These are phyloP conservation scores for Eupithecia inturbata DNA, from an alignment of 2,888 invertebrate species.

Conservation along the genomic window DNA sequence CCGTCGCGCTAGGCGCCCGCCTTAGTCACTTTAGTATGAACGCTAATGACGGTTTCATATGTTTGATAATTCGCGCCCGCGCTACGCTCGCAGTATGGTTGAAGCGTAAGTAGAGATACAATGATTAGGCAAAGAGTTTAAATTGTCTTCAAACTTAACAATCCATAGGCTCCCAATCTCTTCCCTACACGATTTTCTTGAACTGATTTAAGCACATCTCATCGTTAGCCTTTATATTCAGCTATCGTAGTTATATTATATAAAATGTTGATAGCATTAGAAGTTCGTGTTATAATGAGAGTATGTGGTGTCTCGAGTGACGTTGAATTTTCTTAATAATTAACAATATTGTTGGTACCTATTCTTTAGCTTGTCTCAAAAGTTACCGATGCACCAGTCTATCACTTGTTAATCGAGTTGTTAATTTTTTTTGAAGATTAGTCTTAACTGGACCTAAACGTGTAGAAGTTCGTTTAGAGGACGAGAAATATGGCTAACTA, in stretches of 20 bases:
- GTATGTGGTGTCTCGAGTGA: constrained; percentile 24
- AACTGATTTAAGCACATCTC: constrained; percentile 38
- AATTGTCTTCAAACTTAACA: constrained; percentile 3
- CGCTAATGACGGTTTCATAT: too few relatives aligned
- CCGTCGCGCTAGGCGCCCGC: too few relatives aligned
- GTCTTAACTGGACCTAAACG: too few relatives aligned
- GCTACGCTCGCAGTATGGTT: too few relatives aligned
- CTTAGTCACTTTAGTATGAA: too few relatives aligned
- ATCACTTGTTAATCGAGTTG: too few relatives aligned
- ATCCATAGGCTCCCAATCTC: not conserved
- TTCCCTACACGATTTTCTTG: constrained; percentile 29
- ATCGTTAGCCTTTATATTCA: constrained; percentile 36
- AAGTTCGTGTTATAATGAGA: constrained; percentile 34
- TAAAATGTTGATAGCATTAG: constrained; percentile 42
- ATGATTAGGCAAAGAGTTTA: not conserved
- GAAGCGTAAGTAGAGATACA: not conserved
- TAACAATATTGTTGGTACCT: not conserved
- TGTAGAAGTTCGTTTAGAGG: too few relatives aligned
- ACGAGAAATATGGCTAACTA: too few relatives aligned
- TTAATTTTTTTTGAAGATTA: too few relatives aligned
- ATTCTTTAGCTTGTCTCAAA: not conserved
- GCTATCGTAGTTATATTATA: constrained; percentile 41
- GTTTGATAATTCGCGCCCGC: too few relatives aligned
- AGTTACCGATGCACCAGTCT: not conserved
- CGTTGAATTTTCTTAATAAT: constrained; percentile 19